A percentile compares a stretch with the other conserved stretches of the same genome.
phyloP scores from a whole-genome alignment of 2,888 invertebrate species.

The Thereva unica region DNA sequence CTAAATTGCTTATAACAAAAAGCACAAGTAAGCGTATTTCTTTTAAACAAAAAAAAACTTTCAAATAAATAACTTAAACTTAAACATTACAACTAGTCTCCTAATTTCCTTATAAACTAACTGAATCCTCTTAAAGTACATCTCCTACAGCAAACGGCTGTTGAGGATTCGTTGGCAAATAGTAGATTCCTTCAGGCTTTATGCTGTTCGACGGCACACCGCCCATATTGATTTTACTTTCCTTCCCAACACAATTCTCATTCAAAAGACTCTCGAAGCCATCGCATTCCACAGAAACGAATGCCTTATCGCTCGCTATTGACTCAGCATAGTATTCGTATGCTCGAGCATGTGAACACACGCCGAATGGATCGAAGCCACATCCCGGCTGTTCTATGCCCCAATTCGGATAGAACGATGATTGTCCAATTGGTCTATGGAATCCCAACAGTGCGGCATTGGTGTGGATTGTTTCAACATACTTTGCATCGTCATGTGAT shows the following conservation, averaged over 20 bases:
- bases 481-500: constrained; percentile 49
- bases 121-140: neutral
- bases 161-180: constrained; percentile 48
- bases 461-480: constrained; percentile 55
- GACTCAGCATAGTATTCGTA: constrained; percentile 59
- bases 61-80: no score
- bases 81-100: no score
- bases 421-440: constrained; percentile 54
- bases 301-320: constrained; percentile 48
- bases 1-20: no score
- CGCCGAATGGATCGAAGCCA: constrained; percentile 53
- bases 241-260: constrained; percentile 48
- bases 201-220: constrained; percentile 44
- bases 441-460: constrained; percentile 52
- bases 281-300: constrained; percentile 49
- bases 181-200: constrained; percentile 51
- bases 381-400: constrained; percentile 62
- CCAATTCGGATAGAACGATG: constrained; percentile 62
- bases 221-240: constrained; percentile 48
- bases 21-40: no score
- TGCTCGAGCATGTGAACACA: constrained; percentile 59
- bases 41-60: no score
- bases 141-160: constrained; percentile 48
- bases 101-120: neutral
- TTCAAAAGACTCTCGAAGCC: constrained; percentile 46